phyloP scores from a whole-genome alignment of 2,113 vertebrate genomes.

The Cyprinodon variegatus region DNA sequence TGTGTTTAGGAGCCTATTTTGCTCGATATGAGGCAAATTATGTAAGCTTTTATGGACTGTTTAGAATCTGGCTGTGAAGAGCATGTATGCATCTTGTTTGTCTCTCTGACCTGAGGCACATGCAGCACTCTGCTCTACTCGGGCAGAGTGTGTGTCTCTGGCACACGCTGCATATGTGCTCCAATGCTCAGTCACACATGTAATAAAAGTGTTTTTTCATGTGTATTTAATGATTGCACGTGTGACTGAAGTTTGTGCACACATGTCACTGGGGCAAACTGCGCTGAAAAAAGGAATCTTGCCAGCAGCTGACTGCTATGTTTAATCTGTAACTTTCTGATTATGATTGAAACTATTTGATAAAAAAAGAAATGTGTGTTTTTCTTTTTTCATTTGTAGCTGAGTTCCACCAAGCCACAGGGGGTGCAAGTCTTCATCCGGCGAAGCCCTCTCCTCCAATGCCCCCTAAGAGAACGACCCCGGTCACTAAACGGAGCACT shows the following conservation, averaged over 20 bases:
- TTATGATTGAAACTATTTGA: neutral
- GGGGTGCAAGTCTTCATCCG: conserved; percentile 74
- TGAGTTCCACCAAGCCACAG: conserved; percentile 86
- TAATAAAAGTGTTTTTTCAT: conserved; percentile 53
- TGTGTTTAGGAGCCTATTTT: conserved; percentile 32
- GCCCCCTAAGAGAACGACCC: conserved; percentile 90
- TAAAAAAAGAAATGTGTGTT: neutral
- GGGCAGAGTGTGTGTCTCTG: conserved; percentile 45
- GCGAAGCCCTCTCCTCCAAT: conserved; percentile 93
- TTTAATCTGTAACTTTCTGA: neutral
- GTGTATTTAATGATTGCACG: conserved; percentile 38
- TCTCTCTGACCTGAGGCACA: conserved; percentile 58
- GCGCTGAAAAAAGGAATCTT: conserved; percentile 12
- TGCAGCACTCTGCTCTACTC: conserved; percentile 35
- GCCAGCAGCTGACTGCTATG: conserved; percentile 2
- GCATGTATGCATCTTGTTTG: conserved; percentile 55
- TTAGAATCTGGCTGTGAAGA: conserved; percentile 40
- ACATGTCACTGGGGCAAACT: conserved; percentile 41
- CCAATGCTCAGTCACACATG: conserved; percentile 63
- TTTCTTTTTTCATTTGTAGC: conserved; percentile 74
- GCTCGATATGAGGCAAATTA: conserved; percentile 7
- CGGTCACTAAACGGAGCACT: conserved; percentile 77
- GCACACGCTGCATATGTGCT: conserved; percentile 38
- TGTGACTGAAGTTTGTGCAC: conserved; percentile 49
- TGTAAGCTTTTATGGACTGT: neutral